Percentiles rank a stretch among this genome's conserved stretches.
These are phyloP conservation scores for Euglossa dilemma DNA, from an alignment of 1,140 invertebrate species.

Conservation along the genomic window DNA sequence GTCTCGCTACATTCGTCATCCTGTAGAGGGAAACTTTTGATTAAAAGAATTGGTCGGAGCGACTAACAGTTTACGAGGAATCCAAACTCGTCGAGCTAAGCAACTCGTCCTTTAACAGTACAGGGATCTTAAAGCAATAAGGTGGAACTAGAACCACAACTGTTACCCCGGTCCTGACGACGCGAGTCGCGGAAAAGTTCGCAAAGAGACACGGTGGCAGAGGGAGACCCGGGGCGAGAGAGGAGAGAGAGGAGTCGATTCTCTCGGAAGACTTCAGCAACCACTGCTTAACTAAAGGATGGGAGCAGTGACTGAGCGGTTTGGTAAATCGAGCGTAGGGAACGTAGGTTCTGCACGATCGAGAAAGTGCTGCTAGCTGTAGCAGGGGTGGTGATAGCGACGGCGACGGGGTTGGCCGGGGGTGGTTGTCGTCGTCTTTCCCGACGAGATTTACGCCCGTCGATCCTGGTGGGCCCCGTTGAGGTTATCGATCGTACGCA, in stretches of 20 bases:
- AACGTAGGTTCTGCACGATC: slow-evolving; percentile 63
- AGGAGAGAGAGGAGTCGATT: slow-evolving; percentile 47
- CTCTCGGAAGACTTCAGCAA: slow-evolving; percentile 41
- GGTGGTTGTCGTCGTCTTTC: slow-evolving; percentile 47
- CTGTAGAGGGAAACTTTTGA: background rate
- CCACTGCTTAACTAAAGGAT: slow-evolving; percentile 57
- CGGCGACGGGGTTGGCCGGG: background rate
- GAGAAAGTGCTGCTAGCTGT: slow-evolving; percentile 52
- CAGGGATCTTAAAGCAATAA: slow-evolving; percentile 48
- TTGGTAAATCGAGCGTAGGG: slow-evolving; percentile 68
- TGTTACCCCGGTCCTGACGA: slow-evolving; percentile 44
- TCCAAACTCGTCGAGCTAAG: background rate
- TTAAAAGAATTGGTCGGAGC: slow-evolving; percentile 6
- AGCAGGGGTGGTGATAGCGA: background rate
- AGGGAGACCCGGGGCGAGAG: background rate
- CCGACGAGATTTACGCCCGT: slow-evolving; percentile 63
- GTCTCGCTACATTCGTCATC: background rate
- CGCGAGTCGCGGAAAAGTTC: slow-evolving; percentile 60
- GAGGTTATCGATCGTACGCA: slow-evolving; percentile 61
- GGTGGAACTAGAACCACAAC: slow-evolving; percentile 21
- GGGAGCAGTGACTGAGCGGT: slow-evolving; percentile 41
- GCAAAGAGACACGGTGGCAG: slow-evolving; percentile 8
- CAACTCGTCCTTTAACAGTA: background rate
- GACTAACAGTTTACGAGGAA: slow-evolving; percentile 14
- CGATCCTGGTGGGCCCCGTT: slow-evolving; percentile 42